Percentiles rank a stretch among this genome's conserved stretches.
phyloP scores from a whole-genome alignment of 2,797 vertebrate species.

The Pantherophis alleghaniensis region DNA sequence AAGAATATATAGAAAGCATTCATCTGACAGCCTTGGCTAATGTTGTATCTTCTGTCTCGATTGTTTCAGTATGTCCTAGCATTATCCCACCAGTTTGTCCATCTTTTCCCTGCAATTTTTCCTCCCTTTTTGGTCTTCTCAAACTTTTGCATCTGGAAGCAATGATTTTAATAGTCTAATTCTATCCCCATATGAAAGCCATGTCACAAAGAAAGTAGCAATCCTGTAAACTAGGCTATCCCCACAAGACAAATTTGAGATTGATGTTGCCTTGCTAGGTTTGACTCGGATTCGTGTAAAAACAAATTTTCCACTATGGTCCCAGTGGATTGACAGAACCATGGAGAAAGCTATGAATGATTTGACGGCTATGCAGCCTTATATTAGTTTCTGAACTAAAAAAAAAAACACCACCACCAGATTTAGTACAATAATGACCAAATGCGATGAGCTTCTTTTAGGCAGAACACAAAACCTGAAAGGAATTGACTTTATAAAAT shows the following conservation, averaged over 20 bases:
- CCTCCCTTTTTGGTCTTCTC: slow-evolving; percentile 69
- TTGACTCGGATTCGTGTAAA: slow-evolving; percentile 57
- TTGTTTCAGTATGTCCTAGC: slow-evolving; percentile 80
- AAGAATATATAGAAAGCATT: slow-evolving; percentile 76
- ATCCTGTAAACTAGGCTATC: slow-evolving; percentile 68
- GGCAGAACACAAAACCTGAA: slow-evolving; percentile 25
- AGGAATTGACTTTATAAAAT: slow-evolving; percentile 26
- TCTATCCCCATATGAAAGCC: slow-evolving; percentile 69
- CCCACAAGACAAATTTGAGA: slow-evolving; percentile 69
- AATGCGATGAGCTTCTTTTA: slow-evolving; percentile 31
- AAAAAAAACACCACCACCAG: slow-evolving; percentile 48
- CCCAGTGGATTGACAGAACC: slow-evolving; percentile 50
- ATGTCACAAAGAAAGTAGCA: slow-evolving; percentile 80
- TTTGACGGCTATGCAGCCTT: slow-evolving; percentile 53
- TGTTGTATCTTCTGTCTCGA: slow-evolving; percentile 78
- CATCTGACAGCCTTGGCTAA: slow-evolving; percentile 79
- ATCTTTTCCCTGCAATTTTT: slow-evolving; percentile 67
- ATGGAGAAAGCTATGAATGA: slow-evolving; percentile 32
- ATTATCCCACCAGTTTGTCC: slow-evolving; percentile 70
- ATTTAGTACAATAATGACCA: slow-evolving; percentile 54
- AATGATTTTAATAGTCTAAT: slow-evolving; percentile 79
- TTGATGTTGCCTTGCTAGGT: slow-evolving; percentile 36
- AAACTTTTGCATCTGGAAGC: slow-evolving; percentile 81
- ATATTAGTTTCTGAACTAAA: slow-evolving; percentile 64
- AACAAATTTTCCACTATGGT: slow-evolving; percentile 54